Conservation (phyloP, 2,797 vertebrate genomes). For the Sylvia borin region DNA sequence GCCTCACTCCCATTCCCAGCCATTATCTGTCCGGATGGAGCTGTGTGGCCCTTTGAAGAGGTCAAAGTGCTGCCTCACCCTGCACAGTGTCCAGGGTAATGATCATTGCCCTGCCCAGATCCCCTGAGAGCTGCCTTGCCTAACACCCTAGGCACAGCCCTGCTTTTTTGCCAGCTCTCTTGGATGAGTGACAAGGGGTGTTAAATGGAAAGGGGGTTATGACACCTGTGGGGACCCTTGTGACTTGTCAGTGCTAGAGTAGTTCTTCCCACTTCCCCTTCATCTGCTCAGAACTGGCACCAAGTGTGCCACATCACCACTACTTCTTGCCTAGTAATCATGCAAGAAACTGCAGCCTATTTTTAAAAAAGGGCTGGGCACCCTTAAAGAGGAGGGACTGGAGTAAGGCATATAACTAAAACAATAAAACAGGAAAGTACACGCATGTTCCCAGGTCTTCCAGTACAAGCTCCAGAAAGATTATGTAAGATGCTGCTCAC, state of each 20-base stretch:
- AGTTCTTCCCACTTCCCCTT: background rate
- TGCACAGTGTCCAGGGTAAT: background rate
- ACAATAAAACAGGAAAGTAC: background rate
- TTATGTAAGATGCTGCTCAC: background rate
- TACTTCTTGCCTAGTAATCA: background rate
- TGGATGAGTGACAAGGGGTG: background rate
- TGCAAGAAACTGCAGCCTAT: background rate
- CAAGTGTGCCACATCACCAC: background rate
- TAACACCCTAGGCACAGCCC: background rate
- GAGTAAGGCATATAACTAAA: background rate
- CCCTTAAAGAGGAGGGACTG: background rate
- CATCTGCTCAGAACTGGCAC: background rate
- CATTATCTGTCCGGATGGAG: background rate
- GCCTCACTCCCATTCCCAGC: background rate
- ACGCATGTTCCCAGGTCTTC: background rate
- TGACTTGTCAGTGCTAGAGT: background rate
- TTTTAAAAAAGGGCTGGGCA: background rate
- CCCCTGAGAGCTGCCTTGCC: fast-evolving
- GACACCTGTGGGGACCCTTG: fast-evolving
- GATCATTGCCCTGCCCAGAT: background rate
- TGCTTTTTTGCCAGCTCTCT: background rate
- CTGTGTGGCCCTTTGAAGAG: background rate
- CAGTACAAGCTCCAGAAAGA: background rate
- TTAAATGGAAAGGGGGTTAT: background rate
- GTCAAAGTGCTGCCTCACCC: background rate